Base-by-base conservation (phyloP, 2,797 vertebrate genomes). In the Molossus molossus region DNA sequence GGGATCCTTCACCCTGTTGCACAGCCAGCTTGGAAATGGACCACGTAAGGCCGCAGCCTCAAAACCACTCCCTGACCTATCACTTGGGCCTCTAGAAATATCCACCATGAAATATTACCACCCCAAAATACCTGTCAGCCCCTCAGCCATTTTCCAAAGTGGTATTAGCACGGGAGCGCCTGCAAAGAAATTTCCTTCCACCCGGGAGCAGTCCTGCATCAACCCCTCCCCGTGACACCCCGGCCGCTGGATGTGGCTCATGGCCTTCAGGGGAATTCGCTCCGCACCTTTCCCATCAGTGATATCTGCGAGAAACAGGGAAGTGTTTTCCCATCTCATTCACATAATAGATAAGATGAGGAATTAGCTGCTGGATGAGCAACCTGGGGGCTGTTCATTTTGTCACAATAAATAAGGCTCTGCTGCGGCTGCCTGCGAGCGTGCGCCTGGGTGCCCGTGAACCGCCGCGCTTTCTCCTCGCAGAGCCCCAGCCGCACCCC, bases 301-400 rank as follows among this genome's bases (percentile, higher is more conserved):
- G 97, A 67, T 98, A 98, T 98, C 98, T 98, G 96, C 95, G 98
- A 97, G 98, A 98, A 98, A 98, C 98, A 98, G 98, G 98, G 98
- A 98, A 98, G 97, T 97, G 94, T 97, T 98, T 98, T 97, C 97
- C 97, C 97, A 97, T 98, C 98, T 98, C 98, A 98, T 98, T 98
- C 98, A 97, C 97, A 96, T 98, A 98, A 97, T 96, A 98, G 98
- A 98, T 98, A 98, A 98, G 98, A 98, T 98, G 97, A 98, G 98
- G 98, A 98, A 98, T 98, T 98, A 98, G 97, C 97, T 97, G 97
- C 95, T 97, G 98, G 97, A 98, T 97, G 97, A 98, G 97, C 97
- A 97, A 98, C 98, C 97, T 81, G 65, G 97, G 97, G 98, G 97
- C 97, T 98, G 98, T 98, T 98, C 95, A 84, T 98, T 98, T 98